Conservation (phyloP, 2,888 invertebrate genomes). For the Drosophila kokeensis region DNA sequence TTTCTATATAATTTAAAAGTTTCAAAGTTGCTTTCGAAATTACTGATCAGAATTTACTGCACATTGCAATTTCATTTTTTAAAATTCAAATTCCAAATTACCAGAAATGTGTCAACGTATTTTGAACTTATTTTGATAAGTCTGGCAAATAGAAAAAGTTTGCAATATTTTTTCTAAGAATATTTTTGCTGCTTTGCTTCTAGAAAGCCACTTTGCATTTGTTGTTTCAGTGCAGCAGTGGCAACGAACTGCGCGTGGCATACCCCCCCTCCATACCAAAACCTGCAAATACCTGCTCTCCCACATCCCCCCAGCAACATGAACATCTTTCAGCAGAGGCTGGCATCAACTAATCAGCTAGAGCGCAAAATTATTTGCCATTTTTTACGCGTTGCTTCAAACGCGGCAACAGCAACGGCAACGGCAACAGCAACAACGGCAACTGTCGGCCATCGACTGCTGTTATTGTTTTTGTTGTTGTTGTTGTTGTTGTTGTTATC, state of each 20-base stretch:
- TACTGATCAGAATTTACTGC: not conserved
- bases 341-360: constrained; percentile 77
- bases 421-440: constrained; percentile 43
- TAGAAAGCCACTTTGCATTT: constrained; percentile 21
- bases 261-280: constrained; percentile 4
- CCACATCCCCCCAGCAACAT: not conserved
- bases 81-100: not conserved
- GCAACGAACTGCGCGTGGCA: constrained; percentile 31
- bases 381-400: constrained; percentile 79
- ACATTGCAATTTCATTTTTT: not conserved
- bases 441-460: constrained; percentile 39
- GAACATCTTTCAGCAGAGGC: constrained; percentile 2
- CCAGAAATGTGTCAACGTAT: not conserved
- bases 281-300: constrained; percentile 2
- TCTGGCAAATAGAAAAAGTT: not conserved
- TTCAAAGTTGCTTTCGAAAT: not conserved
- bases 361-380: constrained; percentile 80
- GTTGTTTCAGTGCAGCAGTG: constrained; percentile 12
- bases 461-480: constrained; percentile 25
- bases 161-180: not conserved
- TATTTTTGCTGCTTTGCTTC: not conserved
- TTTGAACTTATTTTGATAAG: not conserved
- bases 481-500: constrained; percentile 36
- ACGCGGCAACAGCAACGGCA: constrained; percentile 62
- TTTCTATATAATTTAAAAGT: not conserved